Evolutionary conservation across 2,888 invertebrate genomes (phyloP).

Genomic region (Epirrita christyi): DNA sequence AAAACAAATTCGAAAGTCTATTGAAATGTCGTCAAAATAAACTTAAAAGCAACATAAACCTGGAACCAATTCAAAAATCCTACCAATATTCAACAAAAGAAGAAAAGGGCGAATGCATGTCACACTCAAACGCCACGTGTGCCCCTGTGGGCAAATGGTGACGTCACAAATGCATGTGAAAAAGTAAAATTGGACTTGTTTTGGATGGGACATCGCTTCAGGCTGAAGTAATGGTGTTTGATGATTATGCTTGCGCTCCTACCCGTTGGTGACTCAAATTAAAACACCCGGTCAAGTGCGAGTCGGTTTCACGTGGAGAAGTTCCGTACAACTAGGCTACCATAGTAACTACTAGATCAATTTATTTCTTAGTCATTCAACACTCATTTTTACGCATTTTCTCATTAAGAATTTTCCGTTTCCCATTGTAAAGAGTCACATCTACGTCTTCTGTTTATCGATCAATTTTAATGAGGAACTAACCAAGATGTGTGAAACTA

Average conservation of each 20-base stretch:
- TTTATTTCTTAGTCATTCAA: too few relatives aligned
- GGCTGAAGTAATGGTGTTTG: constrained; percentile 4
- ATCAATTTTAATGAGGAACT: too few relatives aligned
- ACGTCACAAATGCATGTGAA: constrained; percentile 45
- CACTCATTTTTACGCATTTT: too few relatives aligned
- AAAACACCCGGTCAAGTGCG: too few relatives aligned
- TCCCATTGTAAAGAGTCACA: too few relatives aligned
- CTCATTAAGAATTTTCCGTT: too few relatives aligned
- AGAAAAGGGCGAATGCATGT: constrained; percentile 51
- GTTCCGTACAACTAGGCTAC: too few relatives aligned
- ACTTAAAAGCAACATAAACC: constrained; percentile 18
- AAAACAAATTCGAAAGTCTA: background rate
- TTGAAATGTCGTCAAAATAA: constrained; percentile 1
- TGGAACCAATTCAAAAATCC: constrained; percentile 40
- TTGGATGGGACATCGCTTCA: constrained; percentile 47
- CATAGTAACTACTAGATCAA: too few relatives aligned
- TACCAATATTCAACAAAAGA: constrained; percentile 30
- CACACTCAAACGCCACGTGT: constrained; percentile 60
- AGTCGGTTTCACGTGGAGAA: too few relatives aligned
- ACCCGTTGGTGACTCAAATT: too few relatives aligned
- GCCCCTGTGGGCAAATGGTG: constrained; percentile 48
- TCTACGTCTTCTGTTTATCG: too few relatives aligned
- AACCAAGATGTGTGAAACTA: too few relatives aligned
- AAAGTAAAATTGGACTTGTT: constrained; percentile 41
- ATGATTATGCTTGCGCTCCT: background rate